phyloP scores from a whole-genome alignment of 2,797 vertebrate species.

The Peromyscus attwateri region DNA sequence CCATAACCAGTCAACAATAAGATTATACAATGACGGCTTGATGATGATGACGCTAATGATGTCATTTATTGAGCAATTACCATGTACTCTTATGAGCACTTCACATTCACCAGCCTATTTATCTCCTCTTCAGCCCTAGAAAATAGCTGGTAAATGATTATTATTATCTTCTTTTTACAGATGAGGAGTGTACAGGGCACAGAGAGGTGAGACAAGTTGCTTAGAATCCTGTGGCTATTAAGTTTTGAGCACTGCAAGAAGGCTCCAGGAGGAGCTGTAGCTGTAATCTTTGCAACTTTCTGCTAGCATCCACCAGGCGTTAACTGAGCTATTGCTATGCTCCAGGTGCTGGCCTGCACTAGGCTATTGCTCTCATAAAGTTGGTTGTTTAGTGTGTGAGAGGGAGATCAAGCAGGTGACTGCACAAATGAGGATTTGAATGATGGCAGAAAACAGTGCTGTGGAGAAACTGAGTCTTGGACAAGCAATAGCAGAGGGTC shows the following conservation, averaged over 20 bases:
- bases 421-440: not conserved
- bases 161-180: constrained; percentile 32
- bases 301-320: not conserved
- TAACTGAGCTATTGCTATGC: constrained; percentile 10
- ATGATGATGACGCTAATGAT: not conserved
- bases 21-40: constrained; percentile 25
- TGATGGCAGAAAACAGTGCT: not conserved
- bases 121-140: not conserved
- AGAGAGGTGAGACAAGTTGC: constrained; percentile 45
- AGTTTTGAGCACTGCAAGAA: not conserved
- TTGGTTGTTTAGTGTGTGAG: not conserved
- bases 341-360: not conserved
- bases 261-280: not conserved
- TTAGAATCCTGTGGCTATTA: constrained; percentile 12
- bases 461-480: not conserved
- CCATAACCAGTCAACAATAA: constrained; percentile 31
- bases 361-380: not conserved
- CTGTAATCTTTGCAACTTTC: constrained; percentile 16
- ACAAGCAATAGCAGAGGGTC: not conserved
- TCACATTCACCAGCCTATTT: constrained; percentile 24
- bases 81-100: constrained; percentile 6
- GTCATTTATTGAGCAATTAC: constrained; percentile 62
- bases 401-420: constrained; percentile 39
- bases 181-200: not conserved
- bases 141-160: not conserved